Percentiles rank a stretch among this genome's conserved stretches.
Evolutionary conservation across 2,888 invertebrate species (phyloP).

Genomic region (Drosophila barbarae): DNA sequence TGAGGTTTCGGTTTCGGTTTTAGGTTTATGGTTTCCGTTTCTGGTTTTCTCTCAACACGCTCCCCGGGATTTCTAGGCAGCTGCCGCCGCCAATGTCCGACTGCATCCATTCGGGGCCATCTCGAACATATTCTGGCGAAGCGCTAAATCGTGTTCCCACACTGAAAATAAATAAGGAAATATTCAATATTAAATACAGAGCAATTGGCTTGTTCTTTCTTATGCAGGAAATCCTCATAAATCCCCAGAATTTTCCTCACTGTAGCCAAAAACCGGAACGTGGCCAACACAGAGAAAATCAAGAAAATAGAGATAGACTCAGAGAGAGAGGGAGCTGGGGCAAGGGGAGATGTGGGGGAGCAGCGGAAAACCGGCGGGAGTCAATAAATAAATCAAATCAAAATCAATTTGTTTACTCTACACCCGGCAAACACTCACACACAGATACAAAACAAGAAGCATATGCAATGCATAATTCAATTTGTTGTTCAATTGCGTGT

Average conservation of each 20-base stretch:
- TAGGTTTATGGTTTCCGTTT: slow-evolving; percentile 20
- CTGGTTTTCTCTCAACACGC: slow-evolving; percentile 1
- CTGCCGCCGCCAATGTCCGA: slow-evolving; percentile 52
- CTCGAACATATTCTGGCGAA: slow-evolving; percentile 36
- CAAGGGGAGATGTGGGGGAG: slow-evolving; percentile 1
- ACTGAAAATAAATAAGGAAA: slow-evolving; percentile 7
- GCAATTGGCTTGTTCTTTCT: background rate
- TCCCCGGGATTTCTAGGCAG: slow-evolving; percentile 50
- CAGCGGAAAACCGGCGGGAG: slow-evolving; percentile 24
- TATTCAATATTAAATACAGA: too few species aligned
- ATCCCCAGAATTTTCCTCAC: background rate
- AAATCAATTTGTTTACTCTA: slow-evolving; percentile 71
- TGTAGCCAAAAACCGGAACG: slow-evolving; percentile 9
- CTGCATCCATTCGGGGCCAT: slow-evolving; percentile 57
- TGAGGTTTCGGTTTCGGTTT: slow-evolving; percentile 41
- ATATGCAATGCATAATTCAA: slow-evolving; percentile 70
- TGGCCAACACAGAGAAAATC: background rate
- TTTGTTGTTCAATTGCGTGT: slow-evolving; percentile 71
- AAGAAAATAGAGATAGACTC: background rate
- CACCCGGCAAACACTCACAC: slow-evolving; percentile 34
- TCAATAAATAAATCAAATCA: slow-evolving; percentile 73
- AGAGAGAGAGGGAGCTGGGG: background rate
- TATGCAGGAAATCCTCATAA: background rate
- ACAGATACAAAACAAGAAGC: slow-evolving; percentile 25
- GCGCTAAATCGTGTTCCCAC: slow-evolving; percentile 26